A percentile compares a stretch with the other conserved stretches of the same genome.
Conservation (phyloP, 1,140 invertebrate genomes). For the Ditylenchus dipsaci region DNA sequence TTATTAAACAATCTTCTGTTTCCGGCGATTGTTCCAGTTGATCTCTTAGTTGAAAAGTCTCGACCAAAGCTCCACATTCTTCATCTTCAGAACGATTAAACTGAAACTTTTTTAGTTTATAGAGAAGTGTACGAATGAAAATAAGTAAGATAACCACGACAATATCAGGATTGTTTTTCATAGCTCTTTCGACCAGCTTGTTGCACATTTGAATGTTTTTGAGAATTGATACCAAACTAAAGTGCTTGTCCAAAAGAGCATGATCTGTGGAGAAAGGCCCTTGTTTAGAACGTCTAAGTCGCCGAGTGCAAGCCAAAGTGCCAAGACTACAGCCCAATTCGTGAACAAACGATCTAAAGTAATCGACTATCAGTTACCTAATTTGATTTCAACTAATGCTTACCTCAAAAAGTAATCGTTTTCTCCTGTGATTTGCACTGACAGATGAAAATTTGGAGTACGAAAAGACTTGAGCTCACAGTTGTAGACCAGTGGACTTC, state of each 20-base stretch:
- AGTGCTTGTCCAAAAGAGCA: conserved; percentile 76
- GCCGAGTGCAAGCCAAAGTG: conserved; percentile 73
- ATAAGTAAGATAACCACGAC: conserved; percentile 15
- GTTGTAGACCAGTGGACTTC: conserved; percentile 75
- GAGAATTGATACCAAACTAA: conserved; percentile 71
- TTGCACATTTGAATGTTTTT: conserved; percentile 66
- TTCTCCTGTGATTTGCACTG: conserved; percentile 61
- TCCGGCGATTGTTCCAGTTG: background rate
- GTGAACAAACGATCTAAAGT: conserved; percentile 63
- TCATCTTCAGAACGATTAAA: background rate
- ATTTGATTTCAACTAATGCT: background rate
- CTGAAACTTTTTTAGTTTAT: background rate
- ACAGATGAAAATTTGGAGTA: conserved; percentile 77
- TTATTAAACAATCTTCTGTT: conserved; percentile 22
- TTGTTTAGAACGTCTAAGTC: conserved; percentile 74
- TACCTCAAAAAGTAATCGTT: conserved; percentile 45
- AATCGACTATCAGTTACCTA: no score
- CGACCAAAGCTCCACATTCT: background rate
- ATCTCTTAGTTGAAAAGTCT: background rate
- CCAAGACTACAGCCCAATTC: conserved; percentile 75
- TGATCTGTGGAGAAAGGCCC: conserved; percentile 74
- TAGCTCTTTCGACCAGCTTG: conserved; percentile 22
- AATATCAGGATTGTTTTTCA: conserved; percentile 15
- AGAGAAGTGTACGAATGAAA: background rate
- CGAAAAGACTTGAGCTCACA: conserved; percentile 78